Conservation (phyloP, 2,888 invertebrate genomes). For the Apomyelois bistriatella region DNA sequence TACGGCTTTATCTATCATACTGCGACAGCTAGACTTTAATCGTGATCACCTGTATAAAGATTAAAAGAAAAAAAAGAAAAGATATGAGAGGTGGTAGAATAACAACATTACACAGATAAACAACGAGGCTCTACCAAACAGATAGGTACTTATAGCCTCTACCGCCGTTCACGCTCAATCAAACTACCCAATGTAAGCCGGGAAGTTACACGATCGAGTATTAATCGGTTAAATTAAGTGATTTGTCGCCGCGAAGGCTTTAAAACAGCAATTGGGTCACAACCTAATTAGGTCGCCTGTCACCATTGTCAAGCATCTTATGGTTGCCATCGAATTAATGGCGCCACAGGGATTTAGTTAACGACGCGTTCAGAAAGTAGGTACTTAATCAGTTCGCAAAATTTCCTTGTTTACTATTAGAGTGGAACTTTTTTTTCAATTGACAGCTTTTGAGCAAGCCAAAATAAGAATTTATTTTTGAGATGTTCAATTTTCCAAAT, state of each 20-base stretch:
- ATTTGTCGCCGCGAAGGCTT: conserved; percentile 43
- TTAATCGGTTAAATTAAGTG: conserved; percentile 45
- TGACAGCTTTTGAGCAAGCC: too few relatives aligned
- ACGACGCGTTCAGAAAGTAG: conserved; percentile 44
- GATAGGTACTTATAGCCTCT: not conserved
- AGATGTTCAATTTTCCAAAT: too few relatives aligned
- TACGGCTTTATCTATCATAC: too few relatives aligned
- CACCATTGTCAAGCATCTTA: conserved; percentile 57
- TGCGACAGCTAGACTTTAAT: too few relatives aligned
- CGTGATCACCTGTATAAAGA: too few relatives aligned
- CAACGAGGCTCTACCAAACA: too few relatives aligned
- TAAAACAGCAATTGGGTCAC: conserved; percentile 72
- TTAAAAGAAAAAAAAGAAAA: too few relatives aligned
- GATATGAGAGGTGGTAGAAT: too few relatives aligned
- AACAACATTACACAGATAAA: too few relatives aligned
- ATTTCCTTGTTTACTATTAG: conserved; percentile 16
- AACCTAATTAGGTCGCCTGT: conserved; percentile 65
- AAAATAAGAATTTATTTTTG: too few relatives aligned
- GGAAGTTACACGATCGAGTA: conserved; percentile 24
- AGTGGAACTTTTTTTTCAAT: too few relatives aligned
- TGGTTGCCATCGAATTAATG: conserved; percentile 57
- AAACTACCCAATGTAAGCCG: not conserved
- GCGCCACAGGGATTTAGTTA: conserved; percentile 57
- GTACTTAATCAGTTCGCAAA: conserved; percentile 29
- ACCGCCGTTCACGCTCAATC: not conserved